Conservation (phyloP, 2,113 vertebrate genomes). For the Dipodomys stephensi region DNA sequence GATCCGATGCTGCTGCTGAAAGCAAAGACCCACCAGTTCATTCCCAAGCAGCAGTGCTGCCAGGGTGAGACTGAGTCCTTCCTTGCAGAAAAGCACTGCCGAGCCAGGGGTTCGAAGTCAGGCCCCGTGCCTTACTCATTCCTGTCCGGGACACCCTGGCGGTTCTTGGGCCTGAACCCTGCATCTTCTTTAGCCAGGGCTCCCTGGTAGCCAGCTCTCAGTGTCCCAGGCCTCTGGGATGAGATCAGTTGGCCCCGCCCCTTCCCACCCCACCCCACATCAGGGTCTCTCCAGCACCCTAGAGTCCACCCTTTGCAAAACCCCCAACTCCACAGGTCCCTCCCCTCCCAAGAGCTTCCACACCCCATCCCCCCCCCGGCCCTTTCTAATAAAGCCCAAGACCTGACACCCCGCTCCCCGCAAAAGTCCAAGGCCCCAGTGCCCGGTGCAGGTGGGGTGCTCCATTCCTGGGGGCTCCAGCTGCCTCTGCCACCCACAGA, state of each 20-base stretch:
- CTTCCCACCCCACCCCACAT: too few species aligned
- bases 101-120: fast-evolving
- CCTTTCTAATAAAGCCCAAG: not conserved
- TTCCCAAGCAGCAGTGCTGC: constrained; percentile 60
- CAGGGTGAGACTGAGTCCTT: not conserved
- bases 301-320: not conserved
- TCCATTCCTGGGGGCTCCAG: fast-evolving
- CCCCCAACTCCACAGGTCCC: not conserved
- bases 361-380: too few species aligned
- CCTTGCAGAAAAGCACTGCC: fast-evolving
- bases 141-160: not conserved
- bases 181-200: not conserved
- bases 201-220: not conserved
- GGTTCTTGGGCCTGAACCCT: not conserved
- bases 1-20: constrained; percentile 69
- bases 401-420: not conserved
- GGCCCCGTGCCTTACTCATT: fast-evolving
- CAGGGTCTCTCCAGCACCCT: not conserved
- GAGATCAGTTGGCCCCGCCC: fast-evolving
- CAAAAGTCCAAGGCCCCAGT: too few species aligned
- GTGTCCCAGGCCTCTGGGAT: not conserved
- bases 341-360: fast-evolving
- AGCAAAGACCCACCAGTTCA: constrained; percentile 69
- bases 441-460: too few species aligned
- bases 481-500: fast-evolving